A percentile compares a stretch with the other conserved stretches of the same genome.
These are phyloP conservation scores for Hydrocynus forskahlii DNA, from an alignment of 2,797 vertebrate species.

Conservation along the genomic window DNA sequence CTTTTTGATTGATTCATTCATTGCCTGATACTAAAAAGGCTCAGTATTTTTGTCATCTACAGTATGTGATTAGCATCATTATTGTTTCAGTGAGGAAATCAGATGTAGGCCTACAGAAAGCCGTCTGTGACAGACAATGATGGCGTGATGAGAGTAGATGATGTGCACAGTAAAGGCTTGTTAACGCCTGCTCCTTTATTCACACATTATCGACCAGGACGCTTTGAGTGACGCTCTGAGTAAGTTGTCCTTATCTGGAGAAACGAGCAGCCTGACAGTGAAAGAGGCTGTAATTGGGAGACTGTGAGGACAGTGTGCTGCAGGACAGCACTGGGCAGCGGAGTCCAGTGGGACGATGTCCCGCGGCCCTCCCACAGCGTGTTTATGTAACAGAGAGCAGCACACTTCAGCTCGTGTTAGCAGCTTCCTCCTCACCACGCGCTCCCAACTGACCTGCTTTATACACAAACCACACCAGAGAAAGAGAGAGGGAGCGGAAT, in stretches of 20 bases:
- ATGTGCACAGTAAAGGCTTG: conserved; percentile 18
- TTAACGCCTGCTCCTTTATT: conserved; percentile 16
- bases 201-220: conserved; percentile 28
- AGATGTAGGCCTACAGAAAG: background rate
- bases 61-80: background rate
- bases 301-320: conserved; percentile 34
- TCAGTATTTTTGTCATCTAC: conserved; percentile 9
- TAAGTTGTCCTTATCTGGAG: conserved; percentile 28
- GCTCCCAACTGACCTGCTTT: conserved; percentile 56
- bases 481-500: conserved; percentile 15
- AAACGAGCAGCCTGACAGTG: background rate
- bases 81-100: conserved; percentile 1
- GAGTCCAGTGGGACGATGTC: conserved; percentile 56
- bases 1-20: background rate
- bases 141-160: background rate
- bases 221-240: conserved; percentile 36
- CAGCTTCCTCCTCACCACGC: conserved; percentile 56
- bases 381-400: conserved; percentile 60
- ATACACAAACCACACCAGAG: conserved; percentile 36
- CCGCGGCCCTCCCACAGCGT: conserved; percentile 52
- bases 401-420: conserved; percentile 61
- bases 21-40: background rate
- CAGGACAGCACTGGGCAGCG: conserved; percentile 34
- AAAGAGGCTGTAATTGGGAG: conserved; percentile 22
- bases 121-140: background rate